These are phyloP conservation scores for Parnassius smintheus DNA, from an alignment of 2,888 invertebrate species.

Conservation along the genomic window DNA sequence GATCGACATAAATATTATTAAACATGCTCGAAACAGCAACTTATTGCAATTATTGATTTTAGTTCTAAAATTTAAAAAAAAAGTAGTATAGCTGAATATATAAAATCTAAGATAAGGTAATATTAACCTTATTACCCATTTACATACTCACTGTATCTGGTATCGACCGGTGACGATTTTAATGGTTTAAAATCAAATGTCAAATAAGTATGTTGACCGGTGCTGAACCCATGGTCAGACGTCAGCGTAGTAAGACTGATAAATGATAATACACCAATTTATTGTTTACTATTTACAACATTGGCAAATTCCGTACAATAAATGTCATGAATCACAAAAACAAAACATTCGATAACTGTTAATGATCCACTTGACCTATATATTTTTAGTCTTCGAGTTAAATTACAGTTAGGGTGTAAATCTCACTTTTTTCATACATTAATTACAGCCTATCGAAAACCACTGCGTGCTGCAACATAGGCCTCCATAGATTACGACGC, in stretches of 20 bases:
- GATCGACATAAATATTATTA: too few species aligned
- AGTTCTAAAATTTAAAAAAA: too few species aligned
- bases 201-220: constrained; percentile 18
- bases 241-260: constrained; percentile 28
- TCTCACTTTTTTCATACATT: too few species aligned
- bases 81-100: too few species aligned
- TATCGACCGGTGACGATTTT: constrained; percentile 11
- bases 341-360: constrained; percentile 20
- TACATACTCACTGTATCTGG: neutral
- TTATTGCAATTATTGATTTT: too few species aligned
- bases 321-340: constrained; percentile 22
- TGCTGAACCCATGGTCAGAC: constrained; percentile 33
- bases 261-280: constrained; percentile 13
- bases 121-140: too few species aligned
- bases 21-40: too few species aligned
- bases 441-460: too few species aligned
- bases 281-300: constrained; percentile 19
- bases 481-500: too few species aligned
- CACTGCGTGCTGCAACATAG: too few species aligned
- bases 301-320: constrained; percentile 22
- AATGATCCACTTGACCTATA: constrained; percentile 11
- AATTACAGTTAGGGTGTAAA: too few species aligned
- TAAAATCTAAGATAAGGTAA: too few species aligned
- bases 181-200: constrained; percentile 24
- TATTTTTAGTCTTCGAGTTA: neutral